Evolutionary conservation across 2,797 vertebrate species (phyloP), one percentile per base, ranked within the genome.

Genomic region (Molossus molossus): DNA sequence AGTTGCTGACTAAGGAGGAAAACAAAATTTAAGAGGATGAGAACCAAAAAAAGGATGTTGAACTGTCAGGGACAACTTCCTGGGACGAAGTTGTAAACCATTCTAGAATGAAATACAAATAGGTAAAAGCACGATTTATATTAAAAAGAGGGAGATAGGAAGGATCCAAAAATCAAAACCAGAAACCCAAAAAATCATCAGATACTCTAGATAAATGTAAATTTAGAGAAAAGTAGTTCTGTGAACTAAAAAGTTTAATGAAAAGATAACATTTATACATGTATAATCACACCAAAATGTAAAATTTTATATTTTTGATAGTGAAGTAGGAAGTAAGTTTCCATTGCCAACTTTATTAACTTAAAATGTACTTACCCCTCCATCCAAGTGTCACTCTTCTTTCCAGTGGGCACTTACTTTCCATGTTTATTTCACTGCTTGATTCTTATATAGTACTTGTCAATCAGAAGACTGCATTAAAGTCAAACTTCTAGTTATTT

Each of bases 271-370:
- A 76, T 77, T 72, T 45, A 45, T 45, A 45, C 40, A 45, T 45
- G 4, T 81, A 70, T 72, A 25, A 69, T 37, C 50, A n/a, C 11
- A 76, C 5, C 13, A 89, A 91, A 77, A 55, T 76, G 27, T 29
- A 86, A 85, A 83, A n/a, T 91, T 33, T 57, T 29, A 73, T 75
- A 27, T 76, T 65, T 60, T 72, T 89, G 7, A 91, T 29, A 53
- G 3, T 79, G 27, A 95, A 55, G 1, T 53, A 82, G 15, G 29
- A 89, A 85, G 25, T 75, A 75, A 23, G 7, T 70, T 90, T 67
- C 64, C 25, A 60, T 73, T 25, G 11, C 76, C 53, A 92, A 76
- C 5, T 8, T 72, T 40, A 65, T 72, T 91, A 29, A 60, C 13
- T 87, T 48, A 85, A 45, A 45, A 60, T 45, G 7, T 58, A 8